A percentile compares a stretch with the other conserved stretches of the same genome.
phyloP scores from a whole-genome alignment of 1,140 invertebrate genomes.

The Caenorhabditis remanei region DNA sequence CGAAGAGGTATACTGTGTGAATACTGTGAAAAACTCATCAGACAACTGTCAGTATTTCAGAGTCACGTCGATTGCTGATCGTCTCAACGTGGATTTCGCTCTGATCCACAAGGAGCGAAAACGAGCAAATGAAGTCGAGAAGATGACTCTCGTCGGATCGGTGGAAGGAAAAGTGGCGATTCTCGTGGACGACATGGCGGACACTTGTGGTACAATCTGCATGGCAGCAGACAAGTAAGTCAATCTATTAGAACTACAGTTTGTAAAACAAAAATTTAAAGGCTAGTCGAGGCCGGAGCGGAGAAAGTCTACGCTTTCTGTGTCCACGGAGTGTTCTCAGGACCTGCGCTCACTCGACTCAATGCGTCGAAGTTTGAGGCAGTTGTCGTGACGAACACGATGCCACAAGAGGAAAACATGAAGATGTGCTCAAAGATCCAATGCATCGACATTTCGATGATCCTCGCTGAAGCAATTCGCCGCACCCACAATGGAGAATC shows the following conservation, averaged over 20 bases:
- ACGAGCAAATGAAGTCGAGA: constrained; percentile 96
- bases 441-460: constrained; percentile 97
- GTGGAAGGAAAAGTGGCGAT: constrained; percentile 94
- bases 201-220: constrained; percentile 98
- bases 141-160: constrained; percentile 97
- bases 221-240: constrained; percentile 90
- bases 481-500: constrained; percentile 97
- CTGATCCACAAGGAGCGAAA: constrained; percentile 98
- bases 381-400: constrained; percentile 98
- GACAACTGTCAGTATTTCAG: constrained; percentile 79
- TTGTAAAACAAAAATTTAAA: constrained; percentile 7
- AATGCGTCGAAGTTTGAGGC: constrained; percentile 93
- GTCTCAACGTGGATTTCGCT: constrained; percentile 96
- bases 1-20: constrained; percentile 84
- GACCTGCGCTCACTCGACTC: constrained; percentile 93
- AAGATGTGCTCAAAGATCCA: constrained; percentile 93
- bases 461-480: constrained; percentile 95
- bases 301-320: constrained; percentile 96
- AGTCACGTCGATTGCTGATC: constrained; percentile 93
- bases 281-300: constrained; percentile 81
- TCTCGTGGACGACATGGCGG: constrained; percentile 98
- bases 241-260: not conserved
- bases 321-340: constrained; percentile 97
- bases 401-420: constrained; percentile 96
- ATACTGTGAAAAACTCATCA: not conserved